Base-by-base conservation (phyloP, 2,888 invertebrate genomes). In the Auanema freiburgensis region DNA sequence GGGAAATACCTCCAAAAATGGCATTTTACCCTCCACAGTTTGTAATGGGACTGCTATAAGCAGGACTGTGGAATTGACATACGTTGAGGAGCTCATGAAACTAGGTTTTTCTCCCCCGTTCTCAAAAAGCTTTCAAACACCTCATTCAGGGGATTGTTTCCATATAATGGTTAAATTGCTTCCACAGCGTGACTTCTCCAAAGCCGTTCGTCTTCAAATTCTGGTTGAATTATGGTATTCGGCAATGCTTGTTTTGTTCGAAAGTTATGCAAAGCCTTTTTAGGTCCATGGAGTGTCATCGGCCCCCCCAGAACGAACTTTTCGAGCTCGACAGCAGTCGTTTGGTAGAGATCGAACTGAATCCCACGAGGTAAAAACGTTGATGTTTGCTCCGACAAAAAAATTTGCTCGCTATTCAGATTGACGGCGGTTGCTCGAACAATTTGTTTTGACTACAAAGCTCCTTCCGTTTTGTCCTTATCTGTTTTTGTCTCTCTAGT, bases 361-460 rank as follows among this genome's bases (percentile, higher is more conserved):
- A 62, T 24, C 62, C 62, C 12, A 42, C 18, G 21, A 62, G 62
- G 62, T 62, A 46, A 33, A 33, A 33, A 33, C 3, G 33, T 33
- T 33, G 33, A 33, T 33, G 33, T 33, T 33, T 33, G 33, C 33
- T 33, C 33, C 33, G 33, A 33, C 3, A 33, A 33, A 33, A 33
- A 33, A 33, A 33, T 8, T 33, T 33, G 33, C 23, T n/a, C 16
- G 16, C 18, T 1, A 46, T 54, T 16, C 16, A 60, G 68, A 21
- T 21, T 71, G 40, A 53, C 50, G 11, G 62, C 65, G 11, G 69
- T 63, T n/a, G 65, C 67, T 12, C 66, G 78, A 16, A 66, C 74
- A 14, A 58, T 78, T 18, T 70, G 73, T 55, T 78, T 76, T 44
- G 78, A 78, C 40, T 70, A 65, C 41, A 61, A 59, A n/a, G 59